phyloP scores from a whole-genome alignment of 2,888 invertebrate genomes.

The Chromoteleia sp. region DNA sequence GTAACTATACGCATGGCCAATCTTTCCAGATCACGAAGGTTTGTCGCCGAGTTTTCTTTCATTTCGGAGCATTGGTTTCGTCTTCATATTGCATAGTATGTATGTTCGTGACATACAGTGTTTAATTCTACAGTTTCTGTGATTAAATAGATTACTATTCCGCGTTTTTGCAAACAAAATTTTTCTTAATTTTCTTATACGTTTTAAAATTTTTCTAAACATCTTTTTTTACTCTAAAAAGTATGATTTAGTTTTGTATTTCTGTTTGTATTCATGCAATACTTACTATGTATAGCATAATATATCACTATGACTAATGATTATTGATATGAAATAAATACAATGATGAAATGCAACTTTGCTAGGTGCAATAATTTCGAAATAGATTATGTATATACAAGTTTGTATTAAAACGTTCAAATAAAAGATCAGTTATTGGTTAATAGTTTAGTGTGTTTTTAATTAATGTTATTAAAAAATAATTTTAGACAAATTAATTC shows the following conservation, averaged over 20 bases:
- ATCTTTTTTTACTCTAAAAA: background rate
- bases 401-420: too few relatives aligned
- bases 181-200: background rate
- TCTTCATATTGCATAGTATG: background rate
- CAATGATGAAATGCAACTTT: slow-evolving; percentile 34
- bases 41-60: slow-evolving; percentile 59
- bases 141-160: too few relatives aligned
- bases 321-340: slow-evolving; percentile 23
- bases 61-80: background rate
- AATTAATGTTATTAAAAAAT: too few relatives aligned
- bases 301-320: slow-evolving; percentile 44
- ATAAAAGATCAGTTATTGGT: too few relatives aligned
- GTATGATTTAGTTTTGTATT: slow-evolving; percentile 10
- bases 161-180: too few relatives aligned
- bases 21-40: slow-evolving; percentile 79
- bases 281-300: slow-evolving; percentile 45
- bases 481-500: too few relatives aligned
- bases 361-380: slow-evolving; percentile 20
- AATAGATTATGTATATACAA: background rate
- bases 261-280: slow-evolving; percentile 9
- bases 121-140: slow-evolving; percentile 7
- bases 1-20: slow-evolving; percentile 72
- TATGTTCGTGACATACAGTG: slow-evolving; percentile 10
- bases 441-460: too few relatives aligned
- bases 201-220: background rate